phyloP scores from a whole-genome alignment of 1,140 invertebrate genomes.

The Cydia splendana region DNA sequence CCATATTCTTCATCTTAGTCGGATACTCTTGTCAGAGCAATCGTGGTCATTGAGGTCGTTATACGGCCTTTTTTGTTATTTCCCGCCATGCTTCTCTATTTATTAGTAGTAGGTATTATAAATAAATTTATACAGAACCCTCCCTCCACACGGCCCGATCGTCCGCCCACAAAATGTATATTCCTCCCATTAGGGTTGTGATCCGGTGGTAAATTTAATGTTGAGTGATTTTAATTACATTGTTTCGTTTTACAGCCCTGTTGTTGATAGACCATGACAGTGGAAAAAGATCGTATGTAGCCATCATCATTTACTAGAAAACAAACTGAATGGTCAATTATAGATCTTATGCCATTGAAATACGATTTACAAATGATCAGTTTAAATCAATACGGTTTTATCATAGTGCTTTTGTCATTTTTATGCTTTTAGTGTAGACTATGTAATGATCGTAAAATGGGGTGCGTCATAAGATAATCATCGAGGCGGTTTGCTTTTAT shows the following conservation, averaged over 20 bases:
- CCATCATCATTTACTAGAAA: too few species aligned
- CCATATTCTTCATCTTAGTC: too few species aligned
- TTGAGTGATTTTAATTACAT: constrained; percentile 30
- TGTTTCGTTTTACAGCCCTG: constrained; percentile 21
- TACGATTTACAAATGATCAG: too few species aligned
- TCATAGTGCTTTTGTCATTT: background rate
- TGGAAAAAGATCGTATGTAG: background rate
- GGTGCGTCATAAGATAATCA: background rate
- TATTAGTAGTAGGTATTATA: too few species aligned
- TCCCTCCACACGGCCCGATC: background rate
- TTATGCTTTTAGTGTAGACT: background rate
- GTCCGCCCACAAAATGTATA: background rate
- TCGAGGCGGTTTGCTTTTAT: background rate
- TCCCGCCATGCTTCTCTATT: too few species aligned
- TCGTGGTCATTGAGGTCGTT: too few species aligned
- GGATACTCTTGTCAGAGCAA: too few species aligned
- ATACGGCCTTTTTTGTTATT: too few species aligned
- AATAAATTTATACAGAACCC: background rate
- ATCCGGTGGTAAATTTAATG: constrained; percentile 30
- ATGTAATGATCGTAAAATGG: constrained; percentile 20
- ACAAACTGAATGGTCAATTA: too few species aligned
- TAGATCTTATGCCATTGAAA: too few species aligned
- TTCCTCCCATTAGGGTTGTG: constrained; percentile 12
- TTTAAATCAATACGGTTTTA: background rate
- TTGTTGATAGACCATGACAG: background rate